Evolutionary conservation across 2,797 vertebrate species (phyloP).

Genomic region (Pangasius djambal): DNA sequence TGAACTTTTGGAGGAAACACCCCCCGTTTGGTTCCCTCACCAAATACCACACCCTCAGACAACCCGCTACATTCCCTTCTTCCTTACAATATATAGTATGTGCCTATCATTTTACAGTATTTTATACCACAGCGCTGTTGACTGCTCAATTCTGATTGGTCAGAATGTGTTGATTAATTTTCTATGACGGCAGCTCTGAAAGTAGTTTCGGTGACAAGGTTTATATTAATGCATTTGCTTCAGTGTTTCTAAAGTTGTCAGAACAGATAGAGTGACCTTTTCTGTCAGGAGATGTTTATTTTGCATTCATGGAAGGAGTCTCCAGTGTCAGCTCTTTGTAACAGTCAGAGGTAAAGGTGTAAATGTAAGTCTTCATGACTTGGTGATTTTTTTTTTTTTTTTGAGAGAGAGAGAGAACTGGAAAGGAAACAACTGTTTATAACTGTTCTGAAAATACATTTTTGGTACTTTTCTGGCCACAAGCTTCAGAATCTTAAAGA

Average conservation of each 20-base stretch:
- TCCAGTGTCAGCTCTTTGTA: no score
- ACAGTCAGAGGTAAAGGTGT: no score
- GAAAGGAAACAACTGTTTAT: no score
- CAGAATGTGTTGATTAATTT: background rate
- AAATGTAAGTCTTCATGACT: background rate
- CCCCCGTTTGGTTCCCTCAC: background rate
- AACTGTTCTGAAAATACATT: no score
- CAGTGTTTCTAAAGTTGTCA: background rate
- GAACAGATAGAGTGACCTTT: no score
- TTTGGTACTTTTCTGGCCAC: no score
- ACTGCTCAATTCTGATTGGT: background rate
- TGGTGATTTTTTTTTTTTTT: background rate
- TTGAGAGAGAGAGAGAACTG: background rate
- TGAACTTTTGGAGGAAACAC: conserved; percentile 7
- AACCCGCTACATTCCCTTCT: background rate
- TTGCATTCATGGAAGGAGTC: no score
- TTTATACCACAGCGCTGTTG: background rate
- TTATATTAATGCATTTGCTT: background rate
- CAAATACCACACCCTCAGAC: background rate
- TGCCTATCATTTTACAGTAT: background rate
- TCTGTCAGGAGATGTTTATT: no score
- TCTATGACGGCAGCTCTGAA: background rate
- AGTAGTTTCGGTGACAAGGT: background rate
- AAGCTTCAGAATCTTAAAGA: no score
- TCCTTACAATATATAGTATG: no score